Evolutionary conservation across 2,113 vertebrate genomes (phyloP).

Genomic region (Arizona elegans): DNA sequence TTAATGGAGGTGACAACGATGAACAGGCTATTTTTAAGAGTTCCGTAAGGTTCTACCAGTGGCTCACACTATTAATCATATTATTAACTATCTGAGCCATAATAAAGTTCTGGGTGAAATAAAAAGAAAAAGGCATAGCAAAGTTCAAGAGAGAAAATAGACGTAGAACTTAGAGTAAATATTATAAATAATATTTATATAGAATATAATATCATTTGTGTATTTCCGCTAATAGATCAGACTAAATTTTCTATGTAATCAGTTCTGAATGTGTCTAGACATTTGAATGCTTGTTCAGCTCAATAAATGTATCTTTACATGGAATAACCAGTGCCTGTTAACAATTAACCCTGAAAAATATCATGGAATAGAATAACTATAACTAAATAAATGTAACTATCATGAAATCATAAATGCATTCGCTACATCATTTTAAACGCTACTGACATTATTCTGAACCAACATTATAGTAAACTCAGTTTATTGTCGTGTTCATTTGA

Average conservation of each 20-base stretch:
- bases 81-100: not conserved
- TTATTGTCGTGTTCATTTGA: not conserved
- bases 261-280: not conserved
- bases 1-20: constrained; percentile 18
- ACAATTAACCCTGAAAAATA: not conserved
- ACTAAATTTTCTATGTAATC: not conserved
- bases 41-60: not conserved
- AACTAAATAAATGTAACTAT: not conserved
- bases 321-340: not conserved
- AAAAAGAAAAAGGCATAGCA: not conserved
- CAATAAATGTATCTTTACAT: not conserved
- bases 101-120: not conserved
- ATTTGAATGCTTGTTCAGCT: not conserved
- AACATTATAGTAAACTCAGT: not conserved
- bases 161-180: too few relatives aligned
- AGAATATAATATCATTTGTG: not conserved
- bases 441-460: not conserved
- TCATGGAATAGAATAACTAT: not conserved
- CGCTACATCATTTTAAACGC: not conserved
- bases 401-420: not conserved
- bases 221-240: not conserved
- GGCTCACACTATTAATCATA: not conserved
- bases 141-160: not conserved
- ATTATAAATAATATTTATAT: not conserved
- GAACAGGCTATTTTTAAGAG: not conserved